Conservation (phyloP, 2,797 vertebrate genomes). For the Sebastiscus tertius region DNA sequence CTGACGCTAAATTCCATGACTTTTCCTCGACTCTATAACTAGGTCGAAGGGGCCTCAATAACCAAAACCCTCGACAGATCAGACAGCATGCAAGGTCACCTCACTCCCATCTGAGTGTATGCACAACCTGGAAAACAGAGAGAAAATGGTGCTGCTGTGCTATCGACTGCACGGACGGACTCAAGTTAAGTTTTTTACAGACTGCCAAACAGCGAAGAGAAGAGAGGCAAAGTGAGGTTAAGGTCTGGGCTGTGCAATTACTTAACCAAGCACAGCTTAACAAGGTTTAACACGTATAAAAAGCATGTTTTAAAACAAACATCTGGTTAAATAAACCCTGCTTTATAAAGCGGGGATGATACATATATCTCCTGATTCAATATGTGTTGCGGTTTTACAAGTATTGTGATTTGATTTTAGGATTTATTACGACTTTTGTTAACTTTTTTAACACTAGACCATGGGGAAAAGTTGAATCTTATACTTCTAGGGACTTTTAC, state of each 20-base stretch:
- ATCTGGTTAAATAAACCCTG: too few species aligned
- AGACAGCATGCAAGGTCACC: neutral
- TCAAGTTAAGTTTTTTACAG: neutral
- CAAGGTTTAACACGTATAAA: neutral
- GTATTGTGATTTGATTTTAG: too few species aligned
- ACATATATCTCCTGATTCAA: too few species aligned
- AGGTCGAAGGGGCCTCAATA: neutral
- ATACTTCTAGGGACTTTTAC: too few species aligned
- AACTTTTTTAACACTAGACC: too few species aligned
- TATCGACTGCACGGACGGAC: neutral
- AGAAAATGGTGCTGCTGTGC: neutral
- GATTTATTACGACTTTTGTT: too few species aligned
- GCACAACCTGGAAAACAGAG: neutral
- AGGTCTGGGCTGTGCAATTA: neutral
- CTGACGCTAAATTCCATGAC: constrained; percentile 11
- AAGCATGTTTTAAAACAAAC: too few species aligned
- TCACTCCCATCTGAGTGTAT: neutral
- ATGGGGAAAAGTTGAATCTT: too few species aligned
- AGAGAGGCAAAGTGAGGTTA: neutral
- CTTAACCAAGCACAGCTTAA: neutral
- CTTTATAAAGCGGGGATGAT: too few species aligned
- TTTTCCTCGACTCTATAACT: neutral
- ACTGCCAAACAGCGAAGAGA: neutral
- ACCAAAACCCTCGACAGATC: neutral
- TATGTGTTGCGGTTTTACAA: too few species aligned